Evolutionary conservation across 30 jellyfish, hydroid and myxozoan genomes (phyloP).

Genomic region (Aurelia sp.): DNA sequence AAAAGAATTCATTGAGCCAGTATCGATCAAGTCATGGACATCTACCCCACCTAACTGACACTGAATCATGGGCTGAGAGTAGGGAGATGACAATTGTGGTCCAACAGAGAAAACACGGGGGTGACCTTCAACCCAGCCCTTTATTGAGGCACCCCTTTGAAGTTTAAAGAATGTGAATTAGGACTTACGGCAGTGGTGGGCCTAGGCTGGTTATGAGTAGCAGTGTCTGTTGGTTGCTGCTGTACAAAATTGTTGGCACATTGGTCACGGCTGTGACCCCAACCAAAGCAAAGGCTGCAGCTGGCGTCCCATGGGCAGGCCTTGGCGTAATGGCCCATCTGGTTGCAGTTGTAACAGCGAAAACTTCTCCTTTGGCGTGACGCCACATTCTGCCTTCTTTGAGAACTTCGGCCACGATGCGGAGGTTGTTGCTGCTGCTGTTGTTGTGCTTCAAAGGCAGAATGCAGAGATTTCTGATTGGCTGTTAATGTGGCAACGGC

Average conservation of each 20-base stretch:
- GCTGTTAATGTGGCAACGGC: background rate
- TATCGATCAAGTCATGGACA: slow-evolving; percentile 39
- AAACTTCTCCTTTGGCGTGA: background rate
- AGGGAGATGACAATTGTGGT: slow-evolving; percentile 6
- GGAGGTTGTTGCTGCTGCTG: background rate
- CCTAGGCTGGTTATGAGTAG: background rate
- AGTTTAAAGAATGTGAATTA: slow-evolving; percentile 28
- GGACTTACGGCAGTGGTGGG: background rate
- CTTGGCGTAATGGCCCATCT: slow-evolving; percentile 23
- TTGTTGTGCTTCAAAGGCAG: background rate
- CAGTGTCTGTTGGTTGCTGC: background rate
- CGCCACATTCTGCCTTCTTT: background rate
- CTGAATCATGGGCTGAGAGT: slow-evolving; percentile 15
- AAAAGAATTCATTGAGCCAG: slow-evolving; percentile 68
- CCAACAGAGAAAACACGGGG: no score
- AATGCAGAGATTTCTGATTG: background rate
- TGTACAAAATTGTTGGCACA: slow-evolving; percentile 18
- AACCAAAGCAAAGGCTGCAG: slow-evolving; percentile 44
- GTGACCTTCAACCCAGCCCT: slow-evolving; percentile 59
- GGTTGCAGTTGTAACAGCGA: slow-evolving; percentile 42
- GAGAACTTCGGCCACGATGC: background rate
- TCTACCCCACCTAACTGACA: slow-evolving; percentile 31
- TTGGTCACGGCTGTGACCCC: slow-evolving; percentile 14
- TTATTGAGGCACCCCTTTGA: slow-evolving; percentile 55
- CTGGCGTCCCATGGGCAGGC: slow-evolving; percentile 19